Conservation (phyloP, 2,888 invertebrate species). For the Nysson spinosus region DNA sequence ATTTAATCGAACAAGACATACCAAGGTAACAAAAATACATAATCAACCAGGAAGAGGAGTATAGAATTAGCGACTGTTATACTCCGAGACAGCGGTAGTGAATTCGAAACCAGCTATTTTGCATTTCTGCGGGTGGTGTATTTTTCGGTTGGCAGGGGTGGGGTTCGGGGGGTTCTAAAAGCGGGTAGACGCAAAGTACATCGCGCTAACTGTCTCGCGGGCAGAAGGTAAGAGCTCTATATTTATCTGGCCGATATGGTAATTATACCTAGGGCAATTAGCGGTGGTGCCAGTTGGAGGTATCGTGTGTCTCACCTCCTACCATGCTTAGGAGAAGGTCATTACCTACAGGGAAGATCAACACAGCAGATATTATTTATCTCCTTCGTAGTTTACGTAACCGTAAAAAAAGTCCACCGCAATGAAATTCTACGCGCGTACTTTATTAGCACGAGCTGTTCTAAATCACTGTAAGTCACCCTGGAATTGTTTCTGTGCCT, state of each 20-base stretch:
- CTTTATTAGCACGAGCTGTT: constrained; percentile 9
- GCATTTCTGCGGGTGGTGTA: no score
- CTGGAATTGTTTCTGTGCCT: no score
- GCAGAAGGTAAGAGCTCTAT: constrained; percentile 52
- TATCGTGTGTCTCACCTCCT: constrained; percentile 27
- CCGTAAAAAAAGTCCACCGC: constrained; percentile 10
- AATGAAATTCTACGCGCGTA: constrained; percentile 3
- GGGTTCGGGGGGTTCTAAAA: no score
- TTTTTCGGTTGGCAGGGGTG: no score
- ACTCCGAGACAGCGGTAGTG: no score
- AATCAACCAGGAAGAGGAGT: no score
- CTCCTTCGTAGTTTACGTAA: constrained; percentile 13
- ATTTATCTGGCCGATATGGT: constrained; percentile 69
- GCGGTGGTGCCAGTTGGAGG: constrained; percentile 62
- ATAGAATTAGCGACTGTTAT: no score
- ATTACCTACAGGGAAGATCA: constrained; percentile 40
- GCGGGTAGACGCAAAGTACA: not conserved
- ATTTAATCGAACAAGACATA: no score
- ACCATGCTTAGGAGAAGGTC: constrained; percentile 23
- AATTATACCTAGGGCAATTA: constrained; percentile 65
- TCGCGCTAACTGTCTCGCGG: constrained; percentile 41
- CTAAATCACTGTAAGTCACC: constrained; percentile 1
- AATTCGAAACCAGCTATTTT: no score
- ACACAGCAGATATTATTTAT: constrained; percentile 54
- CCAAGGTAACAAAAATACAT: no score